These are phyloP conservation scores for Ploceus nigricollis DNA, from an alignment of 2,113 vertebrate species.

Conservation along the genomic window DNA sequence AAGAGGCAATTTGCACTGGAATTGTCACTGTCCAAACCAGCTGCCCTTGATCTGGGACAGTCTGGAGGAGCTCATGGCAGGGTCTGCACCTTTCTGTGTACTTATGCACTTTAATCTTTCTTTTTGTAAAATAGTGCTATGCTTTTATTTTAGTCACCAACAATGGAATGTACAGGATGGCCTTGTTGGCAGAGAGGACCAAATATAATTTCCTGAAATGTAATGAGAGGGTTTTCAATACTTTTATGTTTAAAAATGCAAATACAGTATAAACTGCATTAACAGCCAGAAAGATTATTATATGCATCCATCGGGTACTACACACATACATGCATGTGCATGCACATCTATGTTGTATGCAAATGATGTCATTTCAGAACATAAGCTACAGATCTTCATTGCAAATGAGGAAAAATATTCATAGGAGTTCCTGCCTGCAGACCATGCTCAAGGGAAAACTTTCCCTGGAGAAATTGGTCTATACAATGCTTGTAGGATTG, in stretches of 20 bases:
- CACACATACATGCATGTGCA: conserved; percentile 34
- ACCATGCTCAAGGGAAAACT: neutral
- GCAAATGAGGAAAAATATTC: neutral
- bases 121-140: conserved; percentile 26
- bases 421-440: neutral
- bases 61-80: neutral
- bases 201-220: conserved; percentile 64
- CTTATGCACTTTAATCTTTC: conserved; percentile 77
- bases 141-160: conserved; percentile 45
- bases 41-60: neutral
- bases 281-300: neutral
- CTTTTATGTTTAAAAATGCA: conserved; percentile 41
- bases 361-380: neutral
- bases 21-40: conserved; percentile 52
- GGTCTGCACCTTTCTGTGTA: conserved; percentile 57
- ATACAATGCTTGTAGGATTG: neutral
- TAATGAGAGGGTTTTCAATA: conserved; percentile 37
- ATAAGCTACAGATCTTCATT: neutral
- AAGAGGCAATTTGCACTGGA: conserved; percentile 73
- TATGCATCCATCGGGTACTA: conserved; percentile 30
- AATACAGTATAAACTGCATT: neutral
- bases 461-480: neutral
- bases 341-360: conserved; percentile 34
- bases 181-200: conserved; percentile 66
- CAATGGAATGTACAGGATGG: conserved; percentile 43